Evolutionary conservation across 2,888 invertebrate species (phyloP).

Genomic region (Trissolcus brochymenae): DNA sequence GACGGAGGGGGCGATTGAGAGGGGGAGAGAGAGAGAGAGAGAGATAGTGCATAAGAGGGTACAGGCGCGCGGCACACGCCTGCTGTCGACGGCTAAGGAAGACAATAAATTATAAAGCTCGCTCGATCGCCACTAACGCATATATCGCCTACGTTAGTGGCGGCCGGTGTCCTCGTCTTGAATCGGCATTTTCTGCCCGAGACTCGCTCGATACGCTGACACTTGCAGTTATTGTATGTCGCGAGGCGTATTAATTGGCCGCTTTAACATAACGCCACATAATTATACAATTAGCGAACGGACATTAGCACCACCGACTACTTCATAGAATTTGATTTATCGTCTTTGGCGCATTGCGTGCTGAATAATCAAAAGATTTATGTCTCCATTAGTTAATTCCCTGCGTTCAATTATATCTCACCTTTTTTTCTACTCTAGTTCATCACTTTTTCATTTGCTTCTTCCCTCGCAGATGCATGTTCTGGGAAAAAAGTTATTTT

Average conservation of each 20-base stretch:
- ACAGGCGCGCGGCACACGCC: constrained; percentile 64
- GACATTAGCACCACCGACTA: constrained; percentile 67
- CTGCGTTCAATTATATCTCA: neutral
- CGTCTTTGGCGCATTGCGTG: constrained; percentile 64
- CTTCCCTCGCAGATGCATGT: neutral
- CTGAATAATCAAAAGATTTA: constrained; percentile 30
- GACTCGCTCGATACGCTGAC: constrained; percentile 36
- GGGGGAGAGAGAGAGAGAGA: constrained; percentile 44
- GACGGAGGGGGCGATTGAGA: constrained; percentile 42
- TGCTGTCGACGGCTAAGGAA: constrained; percentile 68
- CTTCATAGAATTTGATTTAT: constrained; percentile 67
- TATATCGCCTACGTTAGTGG: constrained; percentile 58
- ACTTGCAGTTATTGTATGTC: constrained; percentile 55
- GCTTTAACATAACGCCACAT: constrained; percentile 71
- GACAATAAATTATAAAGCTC: constrained; percentile 72
- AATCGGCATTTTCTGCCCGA: constrained; percentile 51
- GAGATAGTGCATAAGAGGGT: constrained; percentile 52
- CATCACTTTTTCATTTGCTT: neutral
- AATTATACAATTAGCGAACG: constrained; percentile 75
- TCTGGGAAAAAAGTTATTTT: constrained; percentile 1
- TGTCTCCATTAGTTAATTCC: constrained; percentile 14
- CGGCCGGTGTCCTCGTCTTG: constrained; percentile 57
- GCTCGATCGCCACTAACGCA: constrained; percentile 62
- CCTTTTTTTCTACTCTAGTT: constrained; percentile 5
- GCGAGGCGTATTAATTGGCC: constrained; percentile 58